phyloP scores from a whole-genome alignment of 2,888 invertebrate species.

The Priocnemis perturbator region DNA sequence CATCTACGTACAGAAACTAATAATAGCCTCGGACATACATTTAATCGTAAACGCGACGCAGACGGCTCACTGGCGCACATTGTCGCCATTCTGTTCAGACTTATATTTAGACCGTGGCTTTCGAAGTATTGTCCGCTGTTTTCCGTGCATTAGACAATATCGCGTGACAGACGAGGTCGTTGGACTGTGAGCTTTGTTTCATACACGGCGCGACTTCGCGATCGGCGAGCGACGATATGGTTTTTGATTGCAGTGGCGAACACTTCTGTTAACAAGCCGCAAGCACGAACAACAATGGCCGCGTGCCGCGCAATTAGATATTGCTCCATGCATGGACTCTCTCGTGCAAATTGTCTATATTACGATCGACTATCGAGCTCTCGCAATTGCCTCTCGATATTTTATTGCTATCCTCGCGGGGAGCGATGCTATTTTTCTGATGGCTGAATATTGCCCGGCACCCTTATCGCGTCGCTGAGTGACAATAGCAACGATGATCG shows the following conservation, averaged over 20 bases:
- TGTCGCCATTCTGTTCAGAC: too few relatives aligned
- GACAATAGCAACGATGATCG: constrained; percentile 40
- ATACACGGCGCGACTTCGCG: not conserved
- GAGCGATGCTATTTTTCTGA: constrained; percentile 10
- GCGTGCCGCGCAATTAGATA: constrained; percentile 33
- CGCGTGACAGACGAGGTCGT: too few relatives aligned
- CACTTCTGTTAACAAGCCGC: not conserved
- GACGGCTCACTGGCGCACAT: too few relatives aligned
- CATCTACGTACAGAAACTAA: too few relatives aligned
- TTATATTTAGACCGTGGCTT: too few relatives aligned
- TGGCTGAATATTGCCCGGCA: constrained; percentile 22
- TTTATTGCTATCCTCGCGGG: constrained; percentile 6
- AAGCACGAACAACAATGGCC: constrained; percentile 2
- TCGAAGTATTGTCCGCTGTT: too few relatives aligned
- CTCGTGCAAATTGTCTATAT: constrained; percentile 40
- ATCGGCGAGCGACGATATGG: constrained; percentile 5
- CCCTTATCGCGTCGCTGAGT: constrained; percentile 27
- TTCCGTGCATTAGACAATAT: too few relatives aligned
- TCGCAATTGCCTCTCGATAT: constrained; percentile 7
- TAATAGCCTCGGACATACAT: too few relatives aligned
- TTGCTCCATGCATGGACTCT: constrained; percentile 23
- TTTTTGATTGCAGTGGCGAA: constrained; percentile 7
- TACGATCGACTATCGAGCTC: constrained; percentile 16
- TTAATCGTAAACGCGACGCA: too few relatives aligned
- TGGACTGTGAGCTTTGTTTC: too few relatives aligned